Evolutionary conservation across 2,888 invertebrate species (phyloP), one percentile per base, ranked within the genome.

Genomic region (Polia nebulosa): DNA sequence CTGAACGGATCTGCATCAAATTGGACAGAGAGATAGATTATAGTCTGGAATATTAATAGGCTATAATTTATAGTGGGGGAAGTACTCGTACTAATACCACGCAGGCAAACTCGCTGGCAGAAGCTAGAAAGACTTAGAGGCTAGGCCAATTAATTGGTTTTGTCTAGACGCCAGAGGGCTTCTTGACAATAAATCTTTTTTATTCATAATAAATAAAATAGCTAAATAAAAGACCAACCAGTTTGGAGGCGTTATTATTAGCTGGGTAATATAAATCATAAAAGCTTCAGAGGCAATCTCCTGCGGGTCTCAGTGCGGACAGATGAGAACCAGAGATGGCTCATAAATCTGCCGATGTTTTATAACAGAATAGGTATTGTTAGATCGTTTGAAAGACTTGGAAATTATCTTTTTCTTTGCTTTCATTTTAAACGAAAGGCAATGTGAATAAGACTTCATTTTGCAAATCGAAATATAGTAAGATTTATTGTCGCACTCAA

Each of bases 251-350:
- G 8, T 32, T 32, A 60, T 67, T 55, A 51, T 67, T 27, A 27
- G 22, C 44, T 20, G 8, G 22, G 13, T 6, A n/a, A 9, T 25
- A 68, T 75, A 73, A 75, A 69, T 66, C 74, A 66, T 68, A 15
- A 45, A 63, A 22, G 41, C 49, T 61, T 53, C 55, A 25, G 68
- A 75, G 44, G 39, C 76, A 66, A 72, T 66, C 44, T 67, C 5
- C 44, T 13, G n/a, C n/a, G 27, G 44, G 25, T 41, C 56, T 58
- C 20, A 57, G 8, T n/a, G 0, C 29, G 11, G 55, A 39, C 67
- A 55, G 68, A 67, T 51, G 68, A 55, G 44, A 66, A 56, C 47
- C 75, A 66, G 59, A 49, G 49, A 55, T 3, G 29, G n/a, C 27
- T 20, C 72, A 63, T 70, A 72, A 72, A 70, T 70, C 34, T 34